phyloP scores from a whole-genome alignment of 1,140 invertebrate genomes.

The Drosophila sp. region DNA sequence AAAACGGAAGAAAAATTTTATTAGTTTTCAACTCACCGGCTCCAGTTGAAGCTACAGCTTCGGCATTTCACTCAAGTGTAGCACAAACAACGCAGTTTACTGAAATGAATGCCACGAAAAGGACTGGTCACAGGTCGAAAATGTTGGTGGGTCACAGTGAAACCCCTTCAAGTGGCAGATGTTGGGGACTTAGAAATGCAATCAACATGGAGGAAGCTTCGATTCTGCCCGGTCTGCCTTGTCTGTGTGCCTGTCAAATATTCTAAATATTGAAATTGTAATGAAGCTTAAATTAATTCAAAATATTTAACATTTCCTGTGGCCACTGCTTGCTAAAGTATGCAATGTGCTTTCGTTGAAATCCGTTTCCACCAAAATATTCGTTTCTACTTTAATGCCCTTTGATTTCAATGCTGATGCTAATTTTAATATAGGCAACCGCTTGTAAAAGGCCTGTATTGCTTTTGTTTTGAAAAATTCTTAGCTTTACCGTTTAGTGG shows the following conservation, averaged over 20 bases:
- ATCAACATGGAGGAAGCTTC: constrained; percentile 40
- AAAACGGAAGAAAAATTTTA: constrained; percentile 70
- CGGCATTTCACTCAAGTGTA: constrained; percentile 61
- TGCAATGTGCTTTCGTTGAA: constrained; percentile 36
- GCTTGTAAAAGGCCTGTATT: constrained; percentile 36
- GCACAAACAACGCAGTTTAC: constrained; percentile 74
- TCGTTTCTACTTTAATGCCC: constrained; percentile 36
- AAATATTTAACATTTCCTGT: constrained; percentile 77
- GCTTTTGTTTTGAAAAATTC: constrained; percentile 50
- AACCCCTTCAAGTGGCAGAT: constrained; percentile 23
- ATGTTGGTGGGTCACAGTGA: not conserved
- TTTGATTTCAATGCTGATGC: constrained; percentile 41
- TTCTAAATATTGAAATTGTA: constrained; percentile 66
- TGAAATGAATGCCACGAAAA: constrained; percentile 70
- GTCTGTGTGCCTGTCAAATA: constrained; percentile 33
- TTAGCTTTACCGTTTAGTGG: constrained; percentile 62
- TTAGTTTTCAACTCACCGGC: constrained; percentile 58
- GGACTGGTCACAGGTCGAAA: constrained; percentile 39
- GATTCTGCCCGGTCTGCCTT: not conserved
- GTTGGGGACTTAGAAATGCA: constrained; percentile 36
- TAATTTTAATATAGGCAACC: constrained; percentile 50
- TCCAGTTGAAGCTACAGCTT: not conserved
- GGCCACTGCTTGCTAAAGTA: constrained; percentile 45
- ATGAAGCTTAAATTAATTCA: constrained; percentile 73
- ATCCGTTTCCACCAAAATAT: constrained; percentile 21